Evolutionary conservation across 2,797 vertebrate genomes (phyloP).

Genomic region (Synanceia verrucosa): DNA sequence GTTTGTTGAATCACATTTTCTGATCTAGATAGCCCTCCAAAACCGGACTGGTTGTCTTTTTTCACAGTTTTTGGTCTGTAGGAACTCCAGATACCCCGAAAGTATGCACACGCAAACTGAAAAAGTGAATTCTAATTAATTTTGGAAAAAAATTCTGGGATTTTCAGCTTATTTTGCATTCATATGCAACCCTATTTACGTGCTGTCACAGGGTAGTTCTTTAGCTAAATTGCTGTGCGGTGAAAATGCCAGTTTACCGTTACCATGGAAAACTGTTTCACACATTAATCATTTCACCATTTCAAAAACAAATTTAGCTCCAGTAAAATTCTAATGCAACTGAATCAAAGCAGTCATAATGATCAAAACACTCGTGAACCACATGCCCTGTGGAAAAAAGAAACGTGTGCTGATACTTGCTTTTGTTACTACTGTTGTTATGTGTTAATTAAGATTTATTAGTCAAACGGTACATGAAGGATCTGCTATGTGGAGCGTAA

Average conservation of each 20-base stretch:
- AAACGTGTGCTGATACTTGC: background rate
- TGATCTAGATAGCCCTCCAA: background rate
- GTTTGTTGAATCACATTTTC: background rate
- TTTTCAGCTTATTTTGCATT: slow-evolving; percentile 31
- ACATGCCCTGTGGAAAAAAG: background rate
- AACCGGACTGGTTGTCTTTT: background rate
- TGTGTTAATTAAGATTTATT: slow-evolving; percentile 2
- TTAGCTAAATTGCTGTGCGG: slow-evolving; percentile 49
- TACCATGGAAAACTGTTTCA: slow-evolving; percentile 47
- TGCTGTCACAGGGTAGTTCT: slow-evolving; percentile 35
- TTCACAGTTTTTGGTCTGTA: background rate
- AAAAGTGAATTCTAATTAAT: background rate
- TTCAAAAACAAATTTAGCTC: slow-evolving; percentile 15
- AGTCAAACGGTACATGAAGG: background rate
- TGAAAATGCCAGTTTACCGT: slow-evolving; percentile 33
- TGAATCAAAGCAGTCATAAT: slow-evolving; percentile 16
- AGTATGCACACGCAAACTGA: background rate
- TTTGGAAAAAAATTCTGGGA: background rate
- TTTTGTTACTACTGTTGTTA: background rate
- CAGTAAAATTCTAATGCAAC: slow-evolving; percentile 2
- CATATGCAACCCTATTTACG: slow-evolving; percentile 24
- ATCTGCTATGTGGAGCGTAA: no score
- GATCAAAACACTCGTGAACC: slow-evolving; percentile 13
- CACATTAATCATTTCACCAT: slow-evolving; percentile 22
- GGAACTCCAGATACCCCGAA: background rate